Base-by-base conservation (phyloP, 2,797 vertebrate genomes). In the Microctenopoma steveboyesi region DNA sequence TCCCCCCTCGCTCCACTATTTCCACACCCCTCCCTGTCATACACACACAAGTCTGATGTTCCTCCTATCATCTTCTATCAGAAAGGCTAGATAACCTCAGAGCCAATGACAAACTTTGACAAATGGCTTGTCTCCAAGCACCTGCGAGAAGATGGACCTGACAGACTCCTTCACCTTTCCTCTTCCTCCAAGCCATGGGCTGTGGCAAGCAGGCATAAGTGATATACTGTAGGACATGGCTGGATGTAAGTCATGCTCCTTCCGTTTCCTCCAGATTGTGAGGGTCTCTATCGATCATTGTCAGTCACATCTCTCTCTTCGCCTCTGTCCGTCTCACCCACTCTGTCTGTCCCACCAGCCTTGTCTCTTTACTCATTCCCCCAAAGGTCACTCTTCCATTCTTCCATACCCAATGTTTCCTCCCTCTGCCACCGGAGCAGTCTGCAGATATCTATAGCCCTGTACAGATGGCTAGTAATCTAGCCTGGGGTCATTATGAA, bases 31-130 rank as follows among this genome's bases (percentile, higher is more conserved):
- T 63, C 51, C 48, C 72, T 46, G 63, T 78, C 80, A 78, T 30
- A 60, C 72, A 50, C 63, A 60, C 73, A 72, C 72, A 69, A 65
- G 74, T 53, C 72, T 84, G 86, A 90, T 89, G 86, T 88, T 85
- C 79, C 58, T 85, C 85, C 89, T 90, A 93, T 93, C 92, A 93
- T 92, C 91, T 93, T 94, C 91, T 89, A 93, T 92, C 90, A 89
- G 81, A 85, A 89, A 82, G 81, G 81, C 83, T 81, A 91, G 91
- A 93, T 94, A 93, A 95, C 93, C 92, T 94, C 91, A 89, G 85
- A 93, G 93, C 93, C 92, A 94, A 94, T 93, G 93, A 92, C 92
- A 94, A 92, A 92, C 89, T 93, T 92, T 94, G 92, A 94, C 91
- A 89, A 94, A 95, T 94, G 89, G 86, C 90, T 93, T 92, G 93